Evolutionary conservation across 2,888 invertebrate genomes (phyloP), one percentile per base, ranked within the genome.

Genomic region (Priocnemis perturbator): DNA sequence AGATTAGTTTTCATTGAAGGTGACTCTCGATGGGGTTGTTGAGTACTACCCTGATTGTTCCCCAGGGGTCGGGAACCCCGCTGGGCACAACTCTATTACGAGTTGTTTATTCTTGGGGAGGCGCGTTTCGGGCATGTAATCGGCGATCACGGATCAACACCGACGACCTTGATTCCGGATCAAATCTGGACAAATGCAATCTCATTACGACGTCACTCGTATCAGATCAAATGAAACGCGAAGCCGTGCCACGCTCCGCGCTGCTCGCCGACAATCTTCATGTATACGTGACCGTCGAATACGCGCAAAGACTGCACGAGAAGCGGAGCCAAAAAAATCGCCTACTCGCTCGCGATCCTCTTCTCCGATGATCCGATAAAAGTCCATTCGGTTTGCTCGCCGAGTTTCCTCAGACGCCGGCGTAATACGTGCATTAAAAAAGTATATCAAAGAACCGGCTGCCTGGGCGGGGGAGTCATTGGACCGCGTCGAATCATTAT

Each of bases 401-500:
- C 37, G 37, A 37, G 37, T 11, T 11, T 37, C 37, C 37, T 37
- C 37, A 37, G 37, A 37, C 37, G 11, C 7, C 4, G 7, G 37
- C 37, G 37, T 37, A 37, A 37, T 37, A 44, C 60, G 67, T 23
- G 59, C 71, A 72, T 76, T 70, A 69, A 76, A 69, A 73, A 37
- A 37, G 37, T 37, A 37, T 73, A 63, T 71, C 74, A 76, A 71
- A 73, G 72, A 67, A 61, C 60, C 53, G 59, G 63, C 61, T 37
- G 37, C 37, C 37, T 37, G 7, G 37, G 37, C 55, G 50, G 63
- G 69, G 64, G 74, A 72, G 37, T 78, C 83, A 85, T 76, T 82
- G 85, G 81, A 74, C 81, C 81, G 80, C 77, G 77, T 78, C 83
- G 83, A 83, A 86, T 87, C 86, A 84, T 88, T 88, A 88, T 87